Conservation (phyloP, 1,140 invertebrate species). For the Drosophila ficusphila region DNA sequence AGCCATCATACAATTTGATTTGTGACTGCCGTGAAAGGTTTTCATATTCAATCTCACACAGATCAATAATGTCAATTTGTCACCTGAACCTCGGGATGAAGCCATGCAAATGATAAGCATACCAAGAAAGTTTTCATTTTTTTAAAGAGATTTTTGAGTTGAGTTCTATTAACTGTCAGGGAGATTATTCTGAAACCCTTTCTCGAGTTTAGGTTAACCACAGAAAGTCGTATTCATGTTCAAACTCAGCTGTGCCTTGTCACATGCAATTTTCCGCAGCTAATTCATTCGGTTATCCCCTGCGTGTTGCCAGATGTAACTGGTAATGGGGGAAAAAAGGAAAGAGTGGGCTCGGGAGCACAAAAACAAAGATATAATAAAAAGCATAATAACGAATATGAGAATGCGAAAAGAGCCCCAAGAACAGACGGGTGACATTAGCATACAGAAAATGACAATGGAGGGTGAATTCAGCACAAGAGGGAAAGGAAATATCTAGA, state of each 20-base stretch:
- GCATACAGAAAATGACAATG: constrained; percentile 38
- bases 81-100: constrained; percentile 6
- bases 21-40: constrained; percentile 33
- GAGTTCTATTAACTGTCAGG: too few species aligned
- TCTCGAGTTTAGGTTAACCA: too few species aligned
- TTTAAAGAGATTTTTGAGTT: too few species aligned
- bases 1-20: constrained; percentile 29
- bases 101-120: not conserved
- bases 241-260: not conserved
- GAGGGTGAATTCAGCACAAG: constrained; percentile 6
- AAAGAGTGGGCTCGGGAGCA: constrained; percentile 5
- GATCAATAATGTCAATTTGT: constrained; percentile 27
- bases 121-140: too few species aligned
- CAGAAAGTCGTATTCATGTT: not conserved
- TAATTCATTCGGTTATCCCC: constrained; percentile 23
- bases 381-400: constrained; percentile 42
- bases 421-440: constrained; percentile 31
- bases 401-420: constrained; percentile 19
- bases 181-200: too few species aligned
- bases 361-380: constrained; percentile 44
- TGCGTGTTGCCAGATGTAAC: constrained; percentile 14
- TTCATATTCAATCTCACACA: constrained; percentile 25
- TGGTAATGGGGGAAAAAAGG: constrained; percentile 6
- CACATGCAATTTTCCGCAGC: constrained; percentile 2
- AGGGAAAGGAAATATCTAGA: not conserved